Conservation (phyloP, 2,113 vertebrate species). For the Podocnemis expansa region DNA sequence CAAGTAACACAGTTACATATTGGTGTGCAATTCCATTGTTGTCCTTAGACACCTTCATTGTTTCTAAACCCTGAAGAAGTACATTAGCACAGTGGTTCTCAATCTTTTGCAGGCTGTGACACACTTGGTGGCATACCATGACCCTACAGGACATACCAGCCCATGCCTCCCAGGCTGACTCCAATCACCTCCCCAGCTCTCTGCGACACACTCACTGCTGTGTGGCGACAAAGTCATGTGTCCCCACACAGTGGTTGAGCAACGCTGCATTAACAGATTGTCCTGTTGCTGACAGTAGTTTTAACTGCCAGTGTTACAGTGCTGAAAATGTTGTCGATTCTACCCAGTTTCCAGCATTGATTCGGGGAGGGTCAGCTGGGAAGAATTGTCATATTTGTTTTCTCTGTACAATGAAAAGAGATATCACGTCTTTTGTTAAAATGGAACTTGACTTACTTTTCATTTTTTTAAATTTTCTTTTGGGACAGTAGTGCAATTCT, state of each 20-base stretch:
- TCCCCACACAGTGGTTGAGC: too few species aligned
- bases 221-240: too few species aligned
- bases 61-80: background rate
- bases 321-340: background rate
- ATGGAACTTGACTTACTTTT: background rate
- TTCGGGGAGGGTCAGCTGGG: background rate
- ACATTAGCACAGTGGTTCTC: too few species aligned
- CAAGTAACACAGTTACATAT: background rate
- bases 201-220: too few species aligned
- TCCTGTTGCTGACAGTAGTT: background rate
- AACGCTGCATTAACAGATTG: background rate
- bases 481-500: background rate
- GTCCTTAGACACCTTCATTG: background rate
- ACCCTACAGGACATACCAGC: too few species aligned
- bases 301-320: background rate
- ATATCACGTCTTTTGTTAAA: background rate
- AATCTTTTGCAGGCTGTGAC: too few species aligned
- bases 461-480: rapidly evolving
- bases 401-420: background rate
- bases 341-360: background rate
- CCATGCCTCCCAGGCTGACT: too few species aligned
- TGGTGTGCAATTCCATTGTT: background rate
- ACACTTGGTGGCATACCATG: too few species aligned
- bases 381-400: background rate
- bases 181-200: too few species aligned